These are phyloP conservation scores for Sycophaga agraensis DNA, from an alignment of 1,140 invertebrate species.

Conservation along the genomic window DNA sequence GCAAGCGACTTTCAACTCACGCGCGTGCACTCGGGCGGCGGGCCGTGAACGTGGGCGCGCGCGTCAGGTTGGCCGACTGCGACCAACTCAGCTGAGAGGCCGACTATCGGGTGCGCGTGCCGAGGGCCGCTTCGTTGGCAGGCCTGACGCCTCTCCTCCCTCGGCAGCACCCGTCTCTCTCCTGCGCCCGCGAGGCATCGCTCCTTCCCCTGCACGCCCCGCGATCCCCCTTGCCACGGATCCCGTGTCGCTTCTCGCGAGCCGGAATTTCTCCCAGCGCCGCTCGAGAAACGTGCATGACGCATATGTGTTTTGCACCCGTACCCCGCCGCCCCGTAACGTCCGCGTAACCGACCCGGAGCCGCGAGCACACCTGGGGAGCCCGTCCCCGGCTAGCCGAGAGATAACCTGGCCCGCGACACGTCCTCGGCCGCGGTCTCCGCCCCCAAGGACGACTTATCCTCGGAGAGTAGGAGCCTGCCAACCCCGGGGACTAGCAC, in stretches of 20 bases:
- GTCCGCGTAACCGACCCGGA: too few species aligned
- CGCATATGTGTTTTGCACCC: constrained; percentile 2
- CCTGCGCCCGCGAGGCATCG: background rate
- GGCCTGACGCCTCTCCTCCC: background rate
- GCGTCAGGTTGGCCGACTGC: background rate
- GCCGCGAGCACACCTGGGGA: too few species aligned
- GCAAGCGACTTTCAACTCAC: too few species aligned
- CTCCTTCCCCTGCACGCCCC: background rate
- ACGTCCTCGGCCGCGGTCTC: too few species aligned
- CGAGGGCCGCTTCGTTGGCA: background rate
- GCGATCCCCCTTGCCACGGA: background rate
- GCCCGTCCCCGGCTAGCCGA: too few species aligned
- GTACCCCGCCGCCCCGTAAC: too few species aligned
- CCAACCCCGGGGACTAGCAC: too few species aligned
- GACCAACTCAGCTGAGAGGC: background rate
- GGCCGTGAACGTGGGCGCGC: background rate
- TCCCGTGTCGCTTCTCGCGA: background rate
- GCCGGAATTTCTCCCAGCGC: background rate
- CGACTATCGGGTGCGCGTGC: background rate
- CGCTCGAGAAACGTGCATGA: background rate
- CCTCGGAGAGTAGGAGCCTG: too few species aligned
- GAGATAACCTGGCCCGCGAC: too few species aligned
- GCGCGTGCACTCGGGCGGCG: too few species aligned
- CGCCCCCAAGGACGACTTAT: too few species aligned
- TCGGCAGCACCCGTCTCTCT: background rate